A percentile compares a stretch with the other conserved stretches of the same genome.
Evolutionary conservation across 2,113 vertebrate species (phyloP).

Genomic region (Marmota monax): DNA sequence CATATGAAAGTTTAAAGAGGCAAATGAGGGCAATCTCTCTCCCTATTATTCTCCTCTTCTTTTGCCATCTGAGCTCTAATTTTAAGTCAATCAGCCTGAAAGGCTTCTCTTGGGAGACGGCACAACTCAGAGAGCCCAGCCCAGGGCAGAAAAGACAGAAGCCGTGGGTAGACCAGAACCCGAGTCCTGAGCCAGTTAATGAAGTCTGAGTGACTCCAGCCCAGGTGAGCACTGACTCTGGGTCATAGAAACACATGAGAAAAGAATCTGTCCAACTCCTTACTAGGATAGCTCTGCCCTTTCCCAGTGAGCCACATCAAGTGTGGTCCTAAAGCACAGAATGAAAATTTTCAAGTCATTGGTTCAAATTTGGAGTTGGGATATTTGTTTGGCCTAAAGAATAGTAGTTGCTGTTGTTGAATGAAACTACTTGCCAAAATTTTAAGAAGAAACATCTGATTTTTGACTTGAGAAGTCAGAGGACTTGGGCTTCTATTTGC

Average conservation of each 20-base stretch:
- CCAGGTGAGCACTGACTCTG: neutral
- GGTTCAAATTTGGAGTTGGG: neutral
- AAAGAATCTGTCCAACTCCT: neutral
- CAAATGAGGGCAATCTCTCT: slow-evolving; percentile 76
- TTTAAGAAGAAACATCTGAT: neutral
- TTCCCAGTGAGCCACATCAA: neutral
- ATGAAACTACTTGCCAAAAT: neutral
- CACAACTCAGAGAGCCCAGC: neutral
- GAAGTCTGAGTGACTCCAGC: neutral
- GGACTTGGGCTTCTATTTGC: neutral
- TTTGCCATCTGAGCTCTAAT: slow-evolving; percentile 81
- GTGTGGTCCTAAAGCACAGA: neutral
- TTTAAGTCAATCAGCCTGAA: slow-evolving; percentile 66
- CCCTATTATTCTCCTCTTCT: slow-evolving; percentile 66
- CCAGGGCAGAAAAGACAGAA: neutral
- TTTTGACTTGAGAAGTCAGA: neutral
- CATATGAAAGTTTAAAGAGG: slow-evolving; percentile 75
- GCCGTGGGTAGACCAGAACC: neutral
- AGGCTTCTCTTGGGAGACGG: slow-evolving; percentile 60
- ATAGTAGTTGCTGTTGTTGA: neutral
- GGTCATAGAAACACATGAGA: neutral
- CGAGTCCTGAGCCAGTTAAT: neutral
- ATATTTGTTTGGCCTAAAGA: neutral
- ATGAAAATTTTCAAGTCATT: neutral
- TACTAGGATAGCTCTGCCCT: neutral